Evolutionary conservation across 92 coral and sea anemone genomes (phyloP), one percentile per base, ranked within the genome.

Genomic region (Galaxea fascicularis): DNA sequence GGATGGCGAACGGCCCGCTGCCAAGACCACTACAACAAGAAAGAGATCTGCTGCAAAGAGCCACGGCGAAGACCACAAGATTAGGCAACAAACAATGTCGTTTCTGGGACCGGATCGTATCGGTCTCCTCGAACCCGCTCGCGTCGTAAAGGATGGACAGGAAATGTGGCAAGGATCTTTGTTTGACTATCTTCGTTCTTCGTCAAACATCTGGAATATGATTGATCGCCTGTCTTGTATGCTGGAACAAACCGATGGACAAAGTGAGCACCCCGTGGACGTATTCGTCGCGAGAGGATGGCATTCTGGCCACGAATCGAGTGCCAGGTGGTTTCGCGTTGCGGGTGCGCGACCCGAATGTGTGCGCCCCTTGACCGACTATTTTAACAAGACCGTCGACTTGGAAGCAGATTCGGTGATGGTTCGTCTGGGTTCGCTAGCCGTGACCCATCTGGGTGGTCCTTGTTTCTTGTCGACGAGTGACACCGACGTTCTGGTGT

Each of bases 1-100:
- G 27, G 76, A 71, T 45, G 76, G 76, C 17, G 76, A 71, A 8
- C 28, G 76, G 11, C 76, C 76, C 10, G 76, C 18, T 12, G 76
- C 76, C 76, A 71, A 71, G 31, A 44, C 17, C 16, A 71, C 57
- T 28, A 49, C 76, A 35, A 20, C 57, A 0, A 49, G 21, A 45
- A 49, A 44, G 56, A 71, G 76, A 26, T 22, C 54, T 3, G 16
- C 2, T 5, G 26, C 56, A 0, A 44, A 14, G 18, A 44, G 18
- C 76, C 12, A 45, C 9, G 12, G 52, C 8, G 26, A 44, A 41
- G 76, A 44, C 8, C 11, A n/a, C 76, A 49, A 20, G 14, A 24
- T 49, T 14, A 28, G 8, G 1, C 27, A 24, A 49, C 29, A n/a
- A n/a, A 29, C 54, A 58, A 24, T 14, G 4, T 20, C 22, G 76